These are phyloP conservation scores for Ara ararauna DNA, from an alignment of 2,797 vertebrate genomes.

Conservation along the genomic window DNA sequence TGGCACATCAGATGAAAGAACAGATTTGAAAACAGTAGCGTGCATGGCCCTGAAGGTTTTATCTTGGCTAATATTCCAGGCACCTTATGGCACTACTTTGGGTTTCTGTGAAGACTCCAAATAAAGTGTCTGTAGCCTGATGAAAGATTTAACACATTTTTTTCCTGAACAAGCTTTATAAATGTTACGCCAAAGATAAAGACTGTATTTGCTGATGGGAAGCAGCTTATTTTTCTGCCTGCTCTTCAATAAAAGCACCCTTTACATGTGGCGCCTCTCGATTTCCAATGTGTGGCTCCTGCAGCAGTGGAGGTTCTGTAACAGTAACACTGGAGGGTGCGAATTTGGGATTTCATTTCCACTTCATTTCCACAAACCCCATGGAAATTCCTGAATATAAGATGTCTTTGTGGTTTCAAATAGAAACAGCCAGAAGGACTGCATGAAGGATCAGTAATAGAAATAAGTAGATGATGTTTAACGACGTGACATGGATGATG, in stretches of 20 bases:
- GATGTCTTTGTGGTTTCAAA: background rate
- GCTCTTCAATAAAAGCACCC: background rate
- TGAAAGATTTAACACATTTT: constrained; percentile 68
- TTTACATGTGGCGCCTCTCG: background rate
- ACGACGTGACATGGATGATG: background rate
- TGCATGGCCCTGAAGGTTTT: constrained; percentile 76
- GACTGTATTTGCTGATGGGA: constrained; percentile 57
- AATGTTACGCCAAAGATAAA: constrained; percentile 64
- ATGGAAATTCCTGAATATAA: background rate
- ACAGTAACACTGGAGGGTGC: background rate
- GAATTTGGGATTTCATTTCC: background rate
- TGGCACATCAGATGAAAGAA: constrained; percentile 78
- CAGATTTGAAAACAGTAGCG: constrained; percentile 82
- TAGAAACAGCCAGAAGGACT: background rate
- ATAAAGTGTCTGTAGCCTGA: constrained; percentile 66
- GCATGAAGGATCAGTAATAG: background rate
- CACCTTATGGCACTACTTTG: constrained; percentile 74
- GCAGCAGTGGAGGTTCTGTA: background rate
- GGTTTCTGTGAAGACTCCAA: constrained; percentile 61
- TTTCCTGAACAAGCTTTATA: constrained; percentile 65
- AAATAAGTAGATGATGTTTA: background rate
- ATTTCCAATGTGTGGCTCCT: background rate
- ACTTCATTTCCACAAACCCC: background rate
- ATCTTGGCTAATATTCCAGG: constrained; percentile 77
- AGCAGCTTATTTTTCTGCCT: constrained; percentile 57